Evolutionary conservation across 2,797 vertebrate species (phyloP).

Genomic region (Thripadectes ignobilis): DNA sequence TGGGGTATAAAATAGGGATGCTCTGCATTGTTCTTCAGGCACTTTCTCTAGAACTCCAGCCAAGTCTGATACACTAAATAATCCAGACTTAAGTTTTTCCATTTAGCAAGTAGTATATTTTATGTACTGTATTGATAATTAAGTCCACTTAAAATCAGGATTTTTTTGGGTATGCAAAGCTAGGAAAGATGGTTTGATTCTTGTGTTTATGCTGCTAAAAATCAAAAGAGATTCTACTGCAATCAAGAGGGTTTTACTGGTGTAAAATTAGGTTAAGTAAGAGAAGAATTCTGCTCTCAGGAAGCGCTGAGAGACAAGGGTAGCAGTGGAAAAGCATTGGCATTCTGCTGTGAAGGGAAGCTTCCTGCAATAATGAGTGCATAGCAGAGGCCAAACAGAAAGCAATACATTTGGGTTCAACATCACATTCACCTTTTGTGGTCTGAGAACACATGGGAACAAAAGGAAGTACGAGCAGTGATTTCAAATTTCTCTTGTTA

Average conservation of each 20-base stretch:
- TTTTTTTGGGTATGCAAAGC: neutral
- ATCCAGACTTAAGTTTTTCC: constrained; percentile 82
- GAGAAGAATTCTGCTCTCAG: neutral
- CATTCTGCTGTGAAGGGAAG: constrained; percentile 14
- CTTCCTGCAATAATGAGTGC: constrained; percentile 49
- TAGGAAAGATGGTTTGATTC: neutral
- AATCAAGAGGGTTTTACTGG: neutral
- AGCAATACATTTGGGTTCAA: constrained; percentile 37
- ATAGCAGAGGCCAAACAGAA: constrained; percentile 47
- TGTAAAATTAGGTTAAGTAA: neutral
- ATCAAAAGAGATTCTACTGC: neutral
- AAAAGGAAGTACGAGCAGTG: constrained; percentile 10
- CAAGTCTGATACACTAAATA: constrained; percentile 85
- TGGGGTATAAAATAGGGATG: constrained; percentile 83
- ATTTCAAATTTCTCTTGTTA: constrained; percentile 52
- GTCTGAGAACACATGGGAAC: constrained; percentile 16
- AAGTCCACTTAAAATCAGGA: neutral
- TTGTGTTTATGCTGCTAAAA: neutral
- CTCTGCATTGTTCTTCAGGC: constrained; percentile 77
- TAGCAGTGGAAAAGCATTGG: neutral
- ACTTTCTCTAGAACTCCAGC: constrained; percentile 80
- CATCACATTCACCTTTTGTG: constrained; percentile 32
- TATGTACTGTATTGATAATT: constrained; percentile 76
- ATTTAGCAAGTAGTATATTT: constrained; percentile 64
- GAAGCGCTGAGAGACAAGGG: constrained; percentile 35